These are phyloP conservation scores for Sphecodes monilicornis DNA, from an alignment of 2,888 invertebrate genomes.

Conservation along the genomic window DNA sequence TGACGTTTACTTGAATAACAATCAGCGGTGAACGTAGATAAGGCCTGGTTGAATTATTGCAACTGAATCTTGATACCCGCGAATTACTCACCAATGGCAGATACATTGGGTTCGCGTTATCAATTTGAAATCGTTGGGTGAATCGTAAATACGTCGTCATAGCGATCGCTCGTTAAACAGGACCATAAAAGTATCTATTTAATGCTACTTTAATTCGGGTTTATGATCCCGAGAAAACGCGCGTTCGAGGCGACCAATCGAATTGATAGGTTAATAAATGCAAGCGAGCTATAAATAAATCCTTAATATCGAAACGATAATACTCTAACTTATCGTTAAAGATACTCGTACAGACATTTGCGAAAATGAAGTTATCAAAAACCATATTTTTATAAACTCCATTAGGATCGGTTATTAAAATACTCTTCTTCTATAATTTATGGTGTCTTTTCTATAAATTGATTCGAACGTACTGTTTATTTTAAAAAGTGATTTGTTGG, in stretches of 20 bases:
- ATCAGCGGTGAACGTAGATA: constrained; percentile 11
- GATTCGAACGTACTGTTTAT: too few species aligned
- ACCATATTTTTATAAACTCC: neutral
- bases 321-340: neutral
- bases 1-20: constrained; percentile 1
- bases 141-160: constrained; percentile 3
- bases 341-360: neutral
- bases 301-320: too few species aligned
- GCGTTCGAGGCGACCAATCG: neutral
- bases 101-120: constrained; percentile 4
- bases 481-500: too few species aligned
- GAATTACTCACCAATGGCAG: constrained; percentile 5
- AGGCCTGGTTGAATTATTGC: constrained; percentile 26
- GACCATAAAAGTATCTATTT: constrained; percentile 23
- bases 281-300: neutral
- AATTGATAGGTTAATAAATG: constrained; percentile 13
- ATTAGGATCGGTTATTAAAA: neutral
- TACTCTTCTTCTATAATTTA: too few species aligned
- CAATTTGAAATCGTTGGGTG: neutral
- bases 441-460: too few species aligned
- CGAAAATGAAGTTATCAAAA: neutral
- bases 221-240: constrained; percentile 12
- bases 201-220: constrained; percentile 20
- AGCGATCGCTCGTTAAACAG: neutral
- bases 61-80: constrained; percentile 5